Conservation (phyloP, 2,113 vertebrate genomes). For the Oryzias woworae region DNA sequence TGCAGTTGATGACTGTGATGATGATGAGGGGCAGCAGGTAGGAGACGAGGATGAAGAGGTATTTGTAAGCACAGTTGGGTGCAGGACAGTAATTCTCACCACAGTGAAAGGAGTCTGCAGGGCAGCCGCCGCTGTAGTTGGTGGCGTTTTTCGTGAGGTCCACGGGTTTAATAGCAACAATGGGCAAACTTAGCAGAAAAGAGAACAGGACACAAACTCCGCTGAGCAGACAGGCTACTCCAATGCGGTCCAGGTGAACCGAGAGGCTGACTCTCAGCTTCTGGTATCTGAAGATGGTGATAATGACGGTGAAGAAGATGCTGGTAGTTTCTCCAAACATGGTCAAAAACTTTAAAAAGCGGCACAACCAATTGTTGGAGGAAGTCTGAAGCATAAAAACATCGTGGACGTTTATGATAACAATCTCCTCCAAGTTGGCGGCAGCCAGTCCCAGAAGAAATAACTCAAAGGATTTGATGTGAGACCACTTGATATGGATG, state of each 20-base stretch:
- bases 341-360: slow-evolving; percentile 60
- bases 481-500: slow-evolving; percentile 30
- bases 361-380: slow-evolving; percentile 26
- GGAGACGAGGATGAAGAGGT: slow-evolving; percentile 51
- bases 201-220: slow-evolving; percentile 46
- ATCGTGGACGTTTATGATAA: slow-evolving; percentile 69
- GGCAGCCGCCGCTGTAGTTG: slow-evolving; percentile 45
- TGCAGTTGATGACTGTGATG: slow-evolving; percentile 60
- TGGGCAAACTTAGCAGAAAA: slow-evolving; percentile 37
- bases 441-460: slow-evolving; percentile 69
- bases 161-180: slow-evolving; percentile 34
- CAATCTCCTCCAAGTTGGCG: slow-evolving; percentile 71
- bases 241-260: slow-evolving; percentile 63
- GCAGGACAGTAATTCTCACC: slow-evolving; percentile 39
- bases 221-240: slow-evolving; percentile 44
- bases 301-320: slow-evolving; percentile 77
- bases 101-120: slow-evolving; percentile 70
- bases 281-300: slow-evolving; percentile 75
- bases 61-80: slow-evolving; percentile 59
- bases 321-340: slow-evolving; percentile 61
- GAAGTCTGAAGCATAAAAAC: slow-evolving; percentile 10
- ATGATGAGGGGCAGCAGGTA: slow-evolving; percentile 72
- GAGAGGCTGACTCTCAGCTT: slow-evolving; percentile 68
- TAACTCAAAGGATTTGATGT: slow-evolving; percentile 72
- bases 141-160: slow-evolving; percentile 24